Base-by-base conservation (phyloP, 2,113 vertebrate genomes). In the Tetraodon nigroviridis region DNA sequence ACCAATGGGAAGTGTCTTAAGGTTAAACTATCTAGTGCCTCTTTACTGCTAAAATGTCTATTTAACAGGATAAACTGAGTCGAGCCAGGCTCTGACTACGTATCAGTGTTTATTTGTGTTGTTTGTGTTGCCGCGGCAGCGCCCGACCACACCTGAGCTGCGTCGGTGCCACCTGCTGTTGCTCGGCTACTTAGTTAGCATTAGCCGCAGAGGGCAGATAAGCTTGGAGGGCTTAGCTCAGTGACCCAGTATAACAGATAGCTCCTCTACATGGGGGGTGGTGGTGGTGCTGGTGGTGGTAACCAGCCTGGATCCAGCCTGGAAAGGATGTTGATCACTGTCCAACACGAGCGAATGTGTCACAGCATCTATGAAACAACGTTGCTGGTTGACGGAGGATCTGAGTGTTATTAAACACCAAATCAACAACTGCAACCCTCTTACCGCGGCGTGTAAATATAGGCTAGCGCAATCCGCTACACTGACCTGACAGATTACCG, bases 221-320 rank as follows among this genome's bases (percentile, higher is more conserved):
- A 84, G 83, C 84, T 86, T 74, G 67, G 56, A 78, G 69, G 82
- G 85, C 77, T 87, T 85, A 86, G 68, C 68, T 87, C 76, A 77
- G 76, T 79, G 83, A 85, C 80, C 81, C 78, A 80, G 61, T 78
- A 84, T 60, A 48, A 71, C 66, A 64, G 56, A 58, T 53, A 52
- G 55, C 32, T 68, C 58, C 52, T 32, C 55, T 46, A 70, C 81
- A 80, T 6, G 60, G 64, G 54, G 29, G 29, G n/a, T 58, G n/a
- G n/a, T n/a, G n/a, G n/a, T n/a, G n/a, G n/a, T n/a, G n/a, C n/a
- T n/a, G n/a, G n/a, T 55, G 37, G n/a, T 45, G 67, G 50, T 63
- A 66, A 73, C 67, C 51, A 63, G 58, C 51, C 49, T 24, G 61
- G 58, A 71, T 70, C 62, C 44, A 46, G 17, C 32, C 12, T 22